phyloP scores from a whole-genome alignment of 1,140 invertebrate species.

The Eueides isabella region DNA sequence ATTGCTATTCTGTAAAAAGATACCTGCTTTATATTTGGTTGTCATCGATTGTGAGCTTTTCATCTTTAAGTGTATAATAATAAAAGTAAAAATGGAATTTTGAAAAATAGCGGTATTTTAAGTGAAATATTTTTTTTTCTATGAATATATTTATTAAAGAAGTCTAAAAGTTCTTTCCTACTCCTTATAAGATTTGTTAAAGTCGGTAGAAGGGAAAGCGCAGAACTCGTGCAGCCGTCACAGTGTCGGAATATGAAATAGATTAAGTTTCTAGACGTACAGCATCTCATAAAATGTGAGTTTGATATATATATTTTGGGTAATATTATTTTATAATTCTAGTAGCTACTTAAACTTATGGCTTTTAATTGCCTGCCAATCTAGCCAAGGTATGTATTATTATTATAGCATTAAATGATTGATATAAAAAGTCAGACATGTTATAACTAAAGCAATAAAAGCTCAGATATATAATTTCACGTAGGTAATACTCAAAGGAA shows the following conservation, averaged over 20 bases:
- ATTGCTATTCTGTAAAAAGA: not conserved
- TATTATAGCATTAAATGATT: too few species aligned
- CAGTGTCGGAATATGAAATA: not conserved
- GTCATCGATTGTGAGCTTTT: not conserved
- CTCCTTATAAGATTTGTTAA: not conserved
- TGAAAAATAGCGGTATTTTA: too few species aligned
- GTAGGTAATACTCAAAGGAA: too few species aligned
- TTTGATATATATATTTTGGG: constrained; percentile 1
- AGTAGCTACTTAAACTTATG: not conserved
- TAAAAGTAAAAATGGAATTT: too few species aligned
- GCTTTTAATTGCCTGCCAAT: not conserved
- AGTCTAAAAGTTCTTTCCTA: not conserved
- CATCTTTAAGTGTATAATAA: too few species aligned
- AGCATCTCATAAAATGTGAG: not conserved
- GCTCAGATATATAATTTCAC: too few species aligned
- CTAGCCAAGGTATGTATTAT: too few species aligned
- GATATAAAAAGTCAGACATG: too few species aligned
- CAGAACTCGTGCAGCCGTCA: not conserved
- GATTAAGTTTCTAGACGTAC: constrained; percentile 10
- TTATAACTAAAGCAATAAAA: too few species aligned
- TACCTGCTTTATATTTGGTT: constrained; percentile 1
- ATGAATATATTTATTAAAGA: not conserved
- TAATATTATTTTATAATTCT: not conserved
- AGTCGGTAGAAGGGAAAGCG: not conserved
- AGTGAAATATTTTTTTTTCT: too few species aligned